phyloP scores from a whole-genome alignment of 2,888 invertebrate species.

The Miltochrista miniata region DNA sequence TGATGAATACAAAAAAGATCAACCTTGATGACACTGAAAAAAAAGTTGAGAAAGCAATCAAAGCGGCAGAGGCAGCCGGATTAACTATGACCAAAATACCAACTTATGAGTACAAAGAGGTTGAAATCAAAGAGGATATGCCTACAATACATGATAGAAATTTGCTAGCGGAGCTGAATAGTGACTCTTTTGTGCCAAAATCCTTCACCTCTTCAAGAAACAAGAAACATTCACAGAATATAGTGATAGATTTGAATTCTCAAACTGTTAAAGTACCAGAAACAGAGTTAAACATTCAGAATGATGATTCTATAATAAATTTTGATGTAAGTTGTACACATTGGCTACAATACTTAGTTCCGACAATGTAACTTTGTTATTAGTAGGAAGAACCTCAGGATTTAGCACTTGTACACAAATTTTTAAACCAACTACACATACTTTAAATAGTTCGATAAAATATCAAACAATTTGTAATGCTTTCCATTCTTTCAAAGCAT shows the following conservation, averaged over 20 bases:
- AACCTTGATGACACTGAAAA: slow-evolving; percentile 72
- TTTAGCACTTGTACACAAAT: too few species aligned
- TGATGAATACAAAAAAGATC: slow-evolving; percentile 42
- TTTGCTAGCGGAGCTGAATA: slow-evolving; percentile 87
- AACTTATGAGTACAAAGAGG: slow-evolving; percentile 76
- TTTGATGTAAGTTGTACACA: slow-evolving; percentile 82
- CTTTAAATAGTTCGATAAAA: too few species aligned
- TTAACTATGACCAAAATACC: slow-evolving; percentile 79
- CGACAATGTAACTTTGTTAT: too few species aligned
- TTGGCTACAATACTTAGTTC: too few species aligned
- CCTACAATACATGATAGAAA: slow-evolving; percentile 82
- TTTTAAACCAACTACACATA: too few species aligned
- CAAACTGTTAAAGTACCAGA: slow-evolving; percentile 88
- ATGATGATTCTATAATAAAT: slow-evolving; percentile 86
- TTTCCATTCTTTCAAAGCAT: too few species aligned
- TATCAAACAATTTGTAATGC: too few species aligned
- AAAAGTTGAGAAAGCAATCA: slow-evolving; percentile 76
- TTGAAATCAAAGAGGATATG: slow-evolving; percentile 77
- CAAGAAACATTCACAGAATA: slow-evolving; percentile 86
- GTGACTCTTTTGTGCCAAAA: slow-evolving; percentile 86
- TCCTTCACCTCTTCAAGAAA: slow-evolving; percentile 82
- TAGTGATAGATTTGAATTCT: slow-evolving; percentile 88
- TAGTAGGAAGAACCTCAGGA: too few species aligned
- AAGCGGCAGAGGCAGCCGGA: slow-evolving; percentile 78
- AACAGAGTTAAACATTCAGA: slow-evolving; percentile 69